A percentile compares a stretch with the other conserved stretches of the same genome.
These are phyloP conservation scores for Lacanobia oleracea DNA, from an alignment of 2,888 invertebrate genomes.

Conservation along the genomic window DNA sequence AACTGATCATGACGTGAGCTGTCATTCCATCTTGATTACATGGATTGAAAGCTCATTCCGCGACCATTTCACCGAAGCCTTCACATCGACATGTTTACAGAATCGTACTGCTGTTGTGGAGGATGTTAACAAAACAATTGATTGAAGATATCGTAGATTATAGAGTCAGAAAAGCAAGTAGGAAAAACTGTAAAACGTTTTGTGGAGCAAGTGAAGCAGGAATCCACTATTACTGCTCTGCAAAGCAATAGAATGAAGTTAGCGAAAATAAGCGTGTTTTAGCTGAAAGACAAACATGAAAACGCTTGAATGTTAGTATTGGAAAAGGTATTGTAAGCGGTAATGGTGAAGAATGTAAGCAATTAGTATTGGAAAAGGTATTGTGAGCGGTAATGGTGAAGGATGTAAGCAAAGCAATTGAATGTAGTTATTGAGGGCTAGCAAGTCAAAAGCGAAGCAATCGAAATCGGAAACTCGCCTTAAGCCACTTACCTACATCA, in stretches of 20 bases:
- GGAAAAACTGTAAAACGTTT: neutral
- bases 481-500: neutral
- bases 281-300: neutral
- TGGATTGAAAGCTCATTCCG: too few relatives aligned
- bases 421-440: neutral
- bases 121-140: slow-evolving; percentile 6
- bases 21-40: too few relatives aligned
- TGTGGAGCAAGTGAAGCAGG: too few relatives aligned
- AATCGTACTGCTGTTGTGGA: too few relatives aligned
- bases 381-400: neutral
- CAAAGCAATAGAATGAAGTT: neutral
- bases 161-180: neutral
- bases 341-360: neutral
- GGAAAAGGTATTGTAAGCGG: neutral
- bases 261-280: neutral
- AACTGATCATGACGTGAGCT: too few relatives aligned
- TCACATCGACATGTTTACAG: too few relatives aligned
- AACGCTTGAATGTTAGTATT: neutral
- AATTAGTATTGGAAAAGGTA: slow-evolving; percentile 1
- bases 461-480: too few relatives aligned
- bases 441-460: neutral
- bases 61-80: too few relatives aligned
- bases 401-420: slow-evolving; percentile 3
- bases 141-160: neutral
- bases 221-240: too few relatives aligned